Percentiles rank a stretch among this genome's conserved stretches.
These are phyloP conservation scores for Hippolais icterina DNA, from an alignment of 2,113 vertebrate genomes.

Conservation along the genomic window DNA sequence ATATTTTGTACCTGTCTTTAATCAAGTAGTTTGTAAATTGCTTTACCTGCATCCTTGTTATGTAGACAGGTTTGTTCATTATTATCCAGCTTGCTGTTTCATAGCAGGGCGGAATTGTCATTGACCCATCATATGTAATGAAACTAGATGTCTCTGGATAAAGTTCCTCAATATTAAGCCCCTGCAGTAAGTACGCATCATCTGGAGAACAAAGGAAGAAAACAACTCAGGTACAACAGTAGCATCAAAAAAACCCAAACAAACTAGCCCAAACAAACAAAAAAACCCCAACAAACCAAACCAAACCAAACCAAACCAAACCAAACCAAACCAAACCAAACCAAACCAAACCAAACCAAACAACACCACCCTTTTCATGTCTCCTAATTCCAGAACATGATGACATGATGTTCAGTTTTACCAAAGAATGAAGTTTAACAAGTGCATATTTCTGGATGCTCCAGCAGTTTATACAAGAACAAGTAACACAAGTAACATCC, in stretches of 20 bases:
- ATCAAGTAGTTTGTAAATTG: not conserved
- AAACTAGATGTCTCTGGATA: constrained; percentile 97
- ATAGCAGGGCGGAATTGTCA: constrained; percentile 97
- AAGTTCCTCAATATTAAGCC: constrained; percentile 95
- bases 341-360: not conserved
- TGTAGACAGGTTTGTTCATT: constrained; percentile 99
- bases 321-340: not conserved
- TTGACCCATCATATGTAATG: constrained; percentile 97
- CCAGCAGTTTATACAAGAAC: not conserved
- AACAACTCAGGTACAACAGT: not conserved
- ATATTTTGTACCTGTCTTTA: not conserved
- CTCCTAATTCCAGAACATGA: not conserved
- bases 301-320: too few relatives aligned
- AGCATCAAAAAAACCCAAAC: not conserved
- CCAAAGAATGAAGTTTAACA: not conserved
- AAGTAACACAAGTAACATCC: not conserved
- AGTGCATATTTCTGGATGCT: not conserved
- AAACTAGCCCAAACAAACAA: not conserved
- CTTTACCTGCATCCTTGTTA: constrained; percentile 98
- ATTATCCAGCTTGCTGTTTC: constrained; percentile 98
- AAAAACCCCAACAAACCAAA: not conserved
- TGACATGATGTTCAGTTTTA: not conserved
- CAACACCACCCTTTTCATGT: not conserved
- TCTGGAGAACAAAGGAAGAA: constrained; percentile 74
- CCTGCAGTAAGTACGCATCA: constrained; percentile 95